A percentile compares a stretch with the other conserved stretches of the same genome.
Conservation (phyloP, 2,113 vertebrate species). For the Gambusia affinis region DNA sequence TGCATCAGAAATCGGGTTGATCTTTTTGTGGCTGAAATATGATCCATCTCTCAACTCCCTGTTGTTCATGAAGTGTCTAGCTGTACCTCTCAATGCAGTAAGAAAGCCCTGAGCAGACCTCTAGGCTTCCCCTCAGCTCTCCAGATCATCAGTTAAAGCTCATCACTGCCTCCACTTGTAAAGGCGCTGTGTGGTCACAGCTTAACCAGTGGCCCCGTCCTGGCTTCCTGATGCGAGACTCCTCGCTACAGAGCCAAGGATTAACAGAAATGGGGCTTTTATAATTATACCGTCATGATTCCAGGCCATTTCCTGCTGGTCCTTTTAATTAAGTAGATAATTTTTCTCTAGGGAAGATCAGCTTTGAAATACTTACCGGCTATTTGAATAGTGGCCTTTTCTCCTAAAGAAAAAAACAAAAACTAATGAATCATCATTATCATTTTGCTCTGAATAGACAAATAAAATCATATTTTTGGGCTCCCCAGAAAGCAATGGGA, state of each 20-base stretch:
- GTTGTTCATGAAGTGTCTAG: slow-evolving; percentile 52
- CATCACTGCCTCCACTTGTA: slow-evolving; percentile 47
- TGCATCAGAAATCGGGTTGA: slow-evolving; percentile 18
- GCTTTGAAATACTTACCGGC: slow-evolving; percentile 78
- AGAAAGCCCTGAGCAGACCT: slow-evolving; percentile 46
- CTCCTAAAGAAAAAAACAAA: slow-evolving; percentile 24
- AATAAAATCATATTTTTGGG: background rate
- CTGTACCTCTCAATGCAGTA: slow-evolving; percentile 19
- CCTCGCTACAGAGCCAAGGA: slow-evolving; percentile 70
- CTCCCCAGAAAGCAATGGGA: background rate
- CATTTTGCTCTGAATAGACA: slow-evolving; percentile 22
- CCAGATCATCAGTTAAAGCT: slow-evolving; percentile 38
- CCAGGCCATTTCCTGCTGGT: slow-evolving; percentile 81
- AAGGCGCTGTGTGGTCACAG: slow-evolving; percentile 66
- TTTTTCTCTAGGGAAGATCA: slow-evolving; percentile 74
- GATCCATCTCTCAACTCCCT: slow-evolving; percentile 46
- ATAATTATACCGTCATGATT: slow-evolving; percentile 83
- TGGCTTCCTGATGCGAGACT: slow-evolving; percentile 54
- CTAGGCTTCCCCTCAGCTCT: slow-evolving; percentile 25
- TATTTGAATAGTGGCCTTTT: slow-evolving; percentile 65
- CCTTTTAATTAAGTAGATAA: slow-evolving; percentile 84
- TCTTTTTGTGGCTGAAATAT: slow-evolving; percentile 31
- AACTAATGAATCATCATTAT: slow-evolving; percentile 33
- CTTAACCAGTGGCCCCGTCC: slow-evolving; percentile 56
- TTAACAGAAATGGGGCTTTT: slow-evolving; percentile 79